Base-by-base conservation (phyloP, 2,797 vertebrate genomes). In the Hemitrygon akajei region DNA sequence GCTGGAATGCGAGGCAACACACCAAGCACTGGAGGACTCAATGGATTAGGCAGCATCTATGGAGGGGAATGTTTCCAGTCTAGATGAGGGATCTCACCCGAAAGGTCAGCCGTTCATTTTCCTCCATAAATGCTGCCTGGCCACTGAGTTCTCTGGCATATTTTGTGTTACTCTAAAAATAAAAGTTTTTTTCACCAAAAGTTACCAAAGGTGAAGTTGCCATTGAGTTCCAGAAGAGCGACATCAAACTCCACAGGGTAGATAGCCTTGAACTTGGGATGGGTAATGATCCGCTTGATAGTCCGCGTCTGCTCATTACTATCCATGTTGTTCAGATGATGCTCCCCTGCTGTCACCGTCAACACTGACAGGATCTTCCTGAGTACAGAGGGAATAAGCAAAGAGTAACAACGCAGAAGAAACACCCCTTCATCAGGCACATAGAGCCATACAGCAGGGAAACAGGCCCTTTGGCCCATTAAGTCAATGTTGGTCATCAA, bases 181-280 rank as follows among this genome's bases (percentile, higher is more conserved):
- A 11, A 18, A n/a, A 63, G 30, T 22, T 63, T 87, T 56, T 30
- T 89, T 1, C 63, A 20, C 14, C 7, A 89, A 16, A 92, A 30
- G 89, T 96, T 98, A 97, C 98, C 97, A 95, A 98, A 97, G 93
- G 9, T 95, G 94, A 99, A 97, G 94, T 14, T 63, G 73, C 95
- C 96, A 47, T 96, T 95, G 95, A 98, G 94, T 95, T 97, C 96
- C 94, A 99, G 93, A 93, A 98, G 96, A 76, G 98, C 98, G 0
- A 98, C 95, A 93, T 98, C 98, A 60, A 97, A 97, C 95, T 96
- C 97, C 97, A 98, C 97, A 0, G 98, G 98, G 82, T 95, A 95
- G 66, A 94, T 95, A 4, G 81, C 95, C 80, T 96, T 96, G 96
- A 97, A 98, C 89, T 95, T 95, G 37, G 98, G 97, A 37, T 99